These are phyloP conservation scores for Gephyroberyx darwinii DNA, from an alignment of 2,797 vertebrate genomes.

Conservation along the genomic window DNA sequence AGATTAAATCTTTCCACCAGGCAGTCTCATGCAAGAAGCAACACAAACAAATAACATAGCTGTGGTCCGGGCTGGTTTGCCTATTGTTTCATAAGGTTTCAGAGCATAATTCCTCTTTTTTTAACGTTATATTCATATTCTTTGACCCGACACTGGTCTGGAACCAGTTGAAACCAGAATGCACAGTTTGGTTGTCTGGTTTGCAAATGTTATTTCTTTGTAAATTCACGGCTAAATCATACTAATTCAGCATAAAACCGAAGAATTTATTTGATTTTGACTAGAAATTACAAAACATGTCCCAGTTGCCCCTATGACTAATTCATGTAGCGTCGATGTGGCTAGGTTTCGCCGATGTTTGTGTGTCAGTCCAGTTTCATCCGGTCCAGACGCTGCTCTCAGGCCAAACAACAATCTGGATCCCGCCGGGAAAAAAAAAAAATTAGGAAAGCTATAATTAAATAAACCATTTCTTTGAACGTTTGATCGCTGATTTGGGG, in stretches of 20 bases:
- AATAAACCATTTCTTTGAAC: too few species aligned
- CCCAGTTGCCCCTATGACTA: neutral
- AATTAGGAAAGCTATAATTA: too few species aligned
- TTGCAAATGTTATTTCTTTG: neutral
- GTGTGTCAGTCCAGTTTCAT: neutral
- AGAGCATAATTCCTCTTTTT: slow-evolving; percentile 10
- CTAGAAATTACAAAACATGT: neutral
- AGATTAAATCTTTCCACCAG: slow-evolving; percentile 95
- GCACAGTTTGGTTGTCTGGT: neutral
- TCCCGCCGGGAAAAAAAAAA: too few species aligned
- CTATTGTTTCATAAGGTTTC: slow-evolving; percentile 20
- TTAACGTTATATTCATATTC: slow-evolving; percentile 9
- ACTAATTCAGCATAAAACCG: slow-evolving; percentile 8
- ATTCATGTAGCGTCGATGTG: neutral
- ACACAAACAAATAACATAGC: slow-evolving; percentile 84
- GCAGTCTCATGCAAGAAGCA: slow-evolving; percentile 87
- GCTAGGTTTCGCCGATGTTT: neutral
- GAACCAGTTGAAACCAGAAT: neutral
- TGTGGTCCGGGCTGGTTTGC: slow-evolving; percentile 53
- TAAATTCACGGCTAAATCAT: neutral
- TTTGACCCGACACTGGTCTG: slow-evolving; percentile 11
- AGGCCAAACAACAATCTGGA: neutral
- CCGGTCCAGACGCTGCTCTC: neutral
- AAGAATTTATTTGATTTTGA: slow-evolving; percentile 13
- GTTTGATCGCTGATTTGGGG: neutral